Evolutionary conservation across 2,797 vertebrate genomes (phyloP), one percentile per base, ranked within the genome.

Genomic region (Enteromius paludinosus): DNA sequence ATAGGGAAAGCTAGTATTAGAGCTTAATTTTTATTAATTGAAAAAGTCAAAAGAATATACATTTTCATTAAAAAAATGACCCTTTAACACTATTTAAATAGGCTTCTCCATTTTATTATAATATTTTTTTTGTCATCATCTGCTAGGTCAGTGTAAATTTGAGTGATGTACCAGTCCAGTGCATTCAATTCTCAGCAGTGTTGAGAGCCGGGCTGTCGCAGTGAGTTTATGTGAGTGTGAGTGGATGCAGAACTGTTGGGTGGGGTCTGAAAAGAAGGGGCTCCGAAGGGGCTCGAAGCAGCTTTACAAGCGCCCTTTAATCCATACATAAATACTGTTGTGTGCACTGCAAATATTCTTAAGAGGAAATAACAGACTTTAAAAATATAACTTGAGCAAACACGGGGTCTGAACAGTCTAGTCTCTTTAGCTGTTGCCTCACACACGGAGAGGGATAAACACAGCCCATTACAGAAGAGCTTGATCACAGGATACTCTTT

Each of bases 311-410:
- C 18, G 35, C 59, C 49, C 71, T 78, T 81, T 81, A 84, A 86
- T 83, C 70, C 79, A 77, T 77, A 80, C 68, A 84, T 86, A 82
- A 84, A 84, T 52, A 66, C 75, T 70, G 68, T 71, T 80, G 59
- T 66, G 64, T 59, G 71, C 70, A 82, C 49, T 23, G 43, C 72
- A 84, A 84, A 84, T 59, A 75, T 74, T 79, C 59, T 81, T 84
- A 45, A 77, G 62, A 84, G 82, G 43, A 86, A 87, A 87, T 84
- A 87, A 87, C 84, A 86, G 75, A 80, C 79, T 81, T 84, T 74
- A 79, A 83, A 85, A 82, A 79, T 82, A 82, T 64, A 62, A 79
- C 81, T 75, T 73, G 43, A 62, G 56, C 54, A 83, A 81, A 83
- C 68, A 75, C 20, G 65, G 62, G 30, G 54, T 78, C 68, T 82